These are phyloP conservation scores for Microplitis demolitor DNA, from an alignment of 1,140 invertebrate species.

Conservation along the genomic window DNA sequence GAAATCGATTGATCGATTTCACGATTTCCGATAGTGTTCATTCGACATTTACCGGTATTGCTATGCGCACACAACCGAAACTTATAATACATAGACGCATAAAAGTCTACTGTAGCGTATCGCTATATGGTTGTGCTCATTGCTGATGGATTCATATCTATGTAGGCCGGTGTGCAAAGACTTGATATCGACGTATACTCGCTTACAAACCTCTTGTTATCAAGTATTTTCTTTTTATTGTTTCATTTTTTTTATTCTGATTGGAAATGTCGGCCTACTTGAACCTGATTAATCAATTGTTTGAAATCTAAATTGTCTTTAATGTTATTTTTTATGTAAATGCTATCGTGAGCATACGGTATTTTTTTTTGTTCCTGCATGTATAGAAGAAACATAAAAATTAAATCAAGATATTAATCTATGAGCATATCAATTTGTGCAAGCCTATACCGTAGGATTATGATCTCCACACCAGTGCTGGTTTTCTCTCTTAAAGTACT, in stretches of 20 bases:
- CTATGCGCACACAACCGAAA: background rate
- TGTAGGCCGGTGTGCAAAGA: constrained; percentile 15
- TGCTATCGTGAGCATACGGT: too few species aligned
- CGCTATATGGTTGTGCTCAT: background rate
- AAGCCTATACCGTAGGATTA: too few species aligned
- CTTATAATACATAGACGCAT: background rate
- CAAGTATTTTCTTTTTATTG: background rate
- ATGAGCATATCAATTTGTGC: too few species aligned
- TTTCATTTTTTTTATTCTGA: background rate
- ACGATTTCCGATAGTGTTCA: constrained; percentile 15
- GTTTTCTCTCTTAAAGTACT: too few species aligned
- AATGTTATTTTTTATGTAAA: too few species aligned
- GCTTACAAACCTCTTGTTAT: background rate
- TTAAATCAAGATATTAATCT: too few species aligned
- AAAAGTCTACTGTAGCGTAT: background rate
- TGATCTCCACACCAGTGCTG: too few species aligned
- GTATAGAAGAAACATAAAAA: too few species aligned
- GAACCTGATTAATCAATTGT: too few species aligned
- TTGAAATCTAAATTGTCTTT: too few species aligned
- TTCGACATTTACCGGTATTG: background rate
- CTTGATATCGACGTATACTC: background rate
- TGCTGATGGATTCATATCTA: constrained; percentile 13
- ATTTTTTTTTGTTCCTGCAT: too few species aligned
- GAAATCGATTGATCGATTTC: constrained; percentile 24
- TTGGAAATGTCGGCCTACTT: too few species aligned